These are phyloP conservation scores for Gallinago nigripennis DNA, from an alignment of 2,797 vertebrate genomes.

Conservation along the genomic window DNA sequence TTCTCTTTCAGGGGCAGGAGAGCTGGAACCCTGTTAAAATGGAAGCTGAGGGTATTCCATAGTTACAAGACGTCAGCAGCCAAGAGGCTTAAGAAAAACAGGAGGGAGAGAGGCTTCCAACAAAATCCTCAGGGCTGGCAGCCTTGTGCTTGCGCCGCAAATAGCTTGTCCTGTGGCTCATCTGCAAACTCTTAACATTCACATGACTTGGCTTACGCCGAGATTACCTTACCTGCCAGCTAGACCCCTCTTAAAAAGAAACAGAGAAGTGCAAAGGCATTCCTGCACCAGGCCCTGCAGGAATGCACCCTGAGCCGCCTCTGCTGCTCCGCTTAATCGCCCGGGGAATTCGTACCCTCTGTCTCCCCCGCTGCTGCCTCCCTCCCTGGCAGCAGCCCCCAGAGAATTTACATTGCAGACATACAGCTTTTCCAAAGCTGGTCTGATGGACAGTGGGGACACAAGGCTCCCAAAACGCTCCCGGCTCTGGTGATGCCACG, in stretches of 20 bases:
- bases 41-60: neutral
- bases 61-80: neutral
- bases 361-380: neutral
- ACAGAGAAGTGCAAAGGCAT: neutral
- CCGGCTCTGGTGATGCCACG: neutral
- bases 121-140: neutral
- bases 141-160: accelerated
- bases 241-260: neutral
- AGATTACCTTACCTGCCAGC: constrained; percentile 26
- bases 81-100: constrained; percentile 13
- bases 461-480: neutral
- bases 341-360: neutral
- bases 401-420: neutral
- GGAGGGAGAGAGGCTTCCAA: neutral
- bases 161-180: neutral
- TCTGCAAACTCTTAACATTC: constrained; percentile 34
- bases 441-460: neutral
- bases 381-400: neutral
- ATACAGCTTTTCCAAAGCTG: neutral
- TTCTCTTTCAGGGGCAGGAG: neutral
- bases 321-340: neutral
- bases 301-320: neutral
- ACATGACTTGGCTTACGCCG: neutral
- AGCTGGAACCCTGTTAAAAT: neutral
- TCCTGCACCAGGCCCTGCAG: neutral